Percentiles rank a stretch among this genome's conserved stretches.
Evolutionary conservation across 2,797 vertebrate species (phyloP).

Genomic region (Falco columbarius): DNA sequence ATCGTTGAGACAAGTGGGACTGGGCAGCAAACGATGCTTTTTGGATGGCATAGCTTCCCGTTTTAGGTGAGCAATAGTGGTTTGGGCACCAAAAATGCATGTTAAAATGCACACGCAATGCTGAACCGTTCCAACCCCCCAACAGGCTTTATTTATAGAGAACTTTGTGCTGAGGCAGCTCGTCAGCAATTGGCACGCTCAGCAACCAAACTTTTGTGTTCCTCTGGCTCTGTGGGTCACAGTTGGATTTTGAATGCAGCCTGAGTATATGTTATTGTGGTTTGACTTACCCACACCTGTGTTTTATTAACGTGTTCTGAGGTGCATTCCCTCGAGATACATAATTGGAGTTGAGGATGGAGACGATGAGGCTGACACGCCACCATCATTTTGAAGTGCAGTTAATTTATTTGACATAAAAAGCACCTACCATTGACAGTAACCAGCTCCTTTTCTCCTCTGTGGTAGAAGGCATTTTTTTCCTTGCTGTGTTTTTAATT

Average conservation of each 20-base stretch:
- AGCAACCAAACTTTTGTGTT: neutral
- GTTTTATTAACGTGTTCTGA: neutral
- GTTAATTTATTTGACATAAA: constrained; percentile 44
- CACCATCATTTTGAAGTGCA: neutral
- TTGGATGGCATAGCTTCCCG: neutral
- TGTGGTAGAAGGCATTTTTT: neutral
- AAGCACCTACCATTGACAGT: neutral
- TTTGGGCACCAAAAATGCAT: neutral
- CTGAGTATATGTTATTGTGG: neutral
- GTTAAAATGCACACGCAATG: neutral
- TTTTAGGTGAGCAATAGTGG: neutral
- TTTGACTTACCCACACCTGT: neutral
- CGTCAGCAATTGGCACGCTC: accelerated
- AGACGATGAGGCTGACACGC: neutral
- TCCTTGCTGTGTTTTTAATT: neutral
- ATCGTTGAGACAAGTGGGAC: neutral
- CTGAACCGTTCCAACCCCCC: neutral
- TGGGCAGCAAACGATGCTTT: neutral
- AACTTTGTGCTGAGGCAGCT: neutral
- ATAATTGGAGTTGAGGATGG: neutral
- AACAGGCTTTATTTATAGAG: neutral
- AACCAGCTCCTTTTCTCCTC: neutral
- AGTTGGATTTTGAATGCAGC: neutral
- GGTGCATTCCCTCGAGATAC: neutral
- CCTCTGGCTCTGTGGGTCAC: neutral